Percentiles rank a stretch among this genome's conserved stretches.
Evolutionary conservation across 2,113 vertebrate genomes (phyloP).

Genomic region (Prionailurus viverrinus): DNA sequence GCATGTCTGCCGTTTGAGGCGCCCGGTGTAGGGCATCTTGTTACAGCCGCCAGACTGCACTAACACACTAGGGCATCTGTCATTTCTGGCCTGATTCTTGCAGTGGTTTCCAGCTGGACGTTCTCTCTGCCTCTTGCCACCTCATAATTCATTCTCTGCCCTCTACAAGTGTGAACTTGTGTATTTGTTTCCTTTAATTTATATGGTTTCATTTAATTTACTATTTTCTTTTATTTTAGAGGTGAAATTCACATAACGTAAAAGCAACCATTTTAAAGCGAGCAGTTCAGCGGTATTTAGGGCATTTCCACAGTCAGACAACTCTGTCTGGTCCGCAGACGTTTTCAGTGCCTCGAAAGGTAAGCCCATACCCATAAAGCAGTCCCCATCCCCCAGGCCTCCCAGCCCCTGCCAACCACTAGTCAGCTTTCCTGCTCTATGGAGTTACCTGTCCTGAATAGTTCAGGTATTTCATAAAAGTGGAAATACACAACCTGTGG

Average conservation of each 20-base stretch:
- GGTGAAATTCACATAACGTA: not conserved
- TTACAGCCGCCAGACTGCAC: not conserved
- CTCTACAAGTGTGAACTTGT: too few relatives aligned
- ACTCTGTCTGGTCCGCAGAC: not conserved
- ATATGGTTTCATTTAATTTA: not conserved
- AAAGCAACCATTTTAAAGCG: not conserved
- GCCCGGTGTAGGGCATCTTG: not conserved
- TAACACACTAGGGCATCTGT: too few relatives aligned
- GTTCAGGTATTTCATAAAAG: not conserved
- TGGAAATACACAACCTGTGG: not conserved
- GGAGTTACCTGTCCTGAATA: not conserved
- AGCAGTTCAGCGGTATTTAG: not conserved
- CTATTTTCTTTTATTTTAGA: not conserved
- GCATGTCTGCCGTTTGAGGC: too few relatives aligned
- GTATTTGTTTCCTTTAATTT: not conserved
- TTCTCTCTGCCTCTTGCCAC: too few relatives aligned
- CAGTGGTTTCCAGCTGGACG: not conserved
- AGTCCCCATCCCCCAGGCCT: not conserved
- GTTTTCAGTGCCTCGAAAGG: not conserved
- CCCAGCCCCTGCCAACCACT: not conserved
- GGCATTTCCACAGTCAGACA: not conserved
- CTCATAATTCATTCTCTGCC: not conserved
- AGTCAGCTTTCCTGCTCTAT: not conserved
- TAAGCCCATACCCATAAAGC: not conserved
- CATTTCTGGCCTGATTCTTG: fast-evolving